phyloP scores from a whole-genome alignment of 2,797 vertebrate species.

The Holocentrus rufus region DNA sequence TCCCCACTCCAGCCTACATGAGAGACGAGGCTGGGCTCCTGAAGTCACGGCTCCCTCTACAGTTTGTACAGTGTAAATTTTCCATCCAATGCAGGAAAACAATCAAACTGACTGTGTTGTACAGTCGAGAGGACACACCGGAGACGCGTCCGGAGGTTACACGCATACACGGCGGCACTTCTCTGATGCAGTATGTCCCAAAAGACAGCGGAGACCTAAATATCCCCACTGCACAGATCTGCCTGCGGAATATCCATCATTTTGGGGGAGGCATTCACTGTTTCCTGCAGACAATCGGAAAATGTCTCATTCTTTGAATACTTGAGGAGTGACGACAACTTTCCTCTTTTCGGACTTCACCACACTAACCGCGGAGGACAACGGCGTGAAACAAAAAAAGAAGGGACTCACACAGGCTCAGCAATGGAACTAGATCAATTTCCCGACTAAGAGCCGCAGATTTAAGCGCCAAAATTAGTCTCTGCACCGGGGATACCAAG shows the following conservation, averaged over 20 bases:
- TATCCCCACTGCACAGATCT: not conserved
- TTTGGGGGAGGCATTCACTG: not conserved
- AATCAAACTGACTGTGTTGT: constrained; percentile 69
- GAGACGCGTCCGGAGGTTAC: constrained; percentile 58
- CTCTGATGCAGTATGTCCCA: constrained; percentile 29
- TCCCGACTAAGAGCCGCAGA: constrained; percentile 36
- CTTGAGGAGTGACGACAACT: constrained; percentile 79
- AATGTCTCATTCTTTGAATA: constrained; percentile 69
- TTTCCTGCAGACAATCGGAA: constrained; percentile 47
- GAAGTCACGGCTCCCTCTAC: constrained; percentile 81
- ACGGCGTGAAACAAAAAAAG: not conserved
- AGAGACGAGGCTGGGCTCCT: constrained; percentile 50
- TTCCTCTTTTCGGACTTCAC: constrained; percentile 65
- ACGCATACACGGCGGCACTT: not conserved
- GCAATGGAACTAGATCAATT: constrained; percentile 47
- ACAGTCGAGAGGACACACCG: constrained; percentile 66
- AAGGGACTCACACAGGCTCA: not conserved
- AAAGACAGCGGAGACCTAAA: constrained; percentile 14
- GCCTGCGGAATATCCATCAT: constrained; percentile 30
- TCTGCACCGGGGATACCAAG: constrained; percentile 40
- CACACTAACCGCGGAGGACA: constrained; percentile 15
- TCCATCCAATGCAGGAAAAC: constrained; percentile 70
- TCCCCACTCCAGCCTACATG: constrained; percentile 14
- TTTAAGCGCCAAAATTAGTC: constrained; percentile 28
- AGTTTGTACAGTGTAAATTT: constrained; percentile 70